phyloP scores from a whole-genome alignment of 2,888 invertebrate species.

The Temnothorax rugatulus region DNA sequence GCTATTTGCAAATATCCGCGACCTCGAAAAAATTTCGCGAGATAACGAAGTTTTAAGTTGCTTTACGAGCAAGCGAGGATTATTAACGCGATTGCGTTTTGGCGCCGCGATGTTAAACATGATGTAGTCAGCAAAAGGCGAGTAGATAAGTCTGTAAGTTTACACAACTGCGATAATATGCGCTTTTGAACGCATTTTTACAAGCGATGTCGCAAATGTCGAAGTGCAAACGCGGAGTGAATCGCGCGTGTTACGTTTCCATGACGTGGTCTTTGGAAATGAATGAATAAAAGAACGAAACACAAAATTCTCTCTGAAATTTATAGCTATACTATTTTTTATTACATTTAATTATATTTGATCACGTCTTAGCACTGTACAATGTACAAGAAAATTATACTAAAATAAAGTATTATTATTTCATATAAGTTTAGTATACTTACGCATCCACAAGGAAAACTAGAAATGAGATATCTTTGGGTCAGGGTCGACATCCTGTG shows the following conservation, averaged over 20 bases:
- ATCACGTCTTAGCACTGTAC: not conserved
- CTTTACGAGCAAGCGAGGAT: conserved; percentile 11
- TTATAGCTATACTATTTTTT: not conserved
- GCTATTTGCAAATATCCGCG: not conserved
- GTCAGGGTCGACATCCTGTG: not conserved
- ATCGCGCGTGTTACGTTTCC: not conserved
- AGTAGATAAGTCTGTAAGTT: conserved; percentile 25
- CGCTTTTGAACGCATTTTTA: conserved; percentile 20
- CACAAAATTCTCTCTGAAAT: not conserved
- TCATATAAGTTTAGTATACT: not conserved
- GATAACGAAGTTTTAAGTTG: conserved; percentile 35
- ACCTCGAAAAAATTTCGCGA: conserved; percentile 20
- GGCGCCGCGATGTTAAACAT: conserved; percentile 9
- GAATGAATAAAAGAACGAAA: not conserved
- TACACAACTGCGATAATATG: conserved; percentile 34
- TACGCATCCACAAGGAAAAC: not conserved
- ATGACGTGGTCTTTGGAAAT: not conserved
- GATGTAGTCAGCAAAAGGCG: conserved; percentile 24
- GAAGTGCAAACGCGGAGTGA: not conserved
- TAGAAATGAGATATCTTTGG: not conserved
- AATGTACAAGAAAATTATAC: not conserved
- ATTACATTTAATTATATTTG: not conserved
- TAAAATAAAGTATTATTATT: not conserved
- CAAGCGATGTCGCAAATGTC: conserved; percentile 22
- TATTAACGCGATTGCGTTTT: conserved; percentile 44